Percentiles rank a stretch among this genome's conserved stretches.
Evolutionary conservation across 2,797 vertebrate genomes (phyloP).

Genomic region (Pangasius krempfi): DNA sequence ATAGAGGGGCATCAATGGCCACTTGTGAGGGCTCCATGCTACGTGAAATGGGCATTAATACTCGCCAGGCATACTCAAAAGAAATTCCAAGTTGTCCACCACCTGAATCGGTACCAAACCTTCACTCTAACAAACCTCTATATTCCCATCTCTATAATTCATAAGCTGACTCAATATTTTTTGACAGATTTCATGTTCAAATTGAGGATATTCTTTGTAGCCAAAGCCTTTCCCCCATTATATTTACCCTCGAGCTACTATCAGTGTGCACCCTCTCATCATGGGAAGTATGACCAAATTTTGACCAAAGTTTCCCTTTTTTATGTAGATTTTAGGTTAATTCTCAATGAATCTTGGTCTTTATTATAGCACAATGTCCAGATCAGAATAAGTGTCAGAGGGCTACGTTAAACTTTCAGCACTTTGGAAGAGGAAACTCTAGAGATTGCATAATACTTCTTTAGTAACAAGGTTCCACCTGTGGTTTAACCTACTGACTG

Average conservation of each 20-base stretch:
- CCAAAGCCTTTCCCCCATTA: background rate
- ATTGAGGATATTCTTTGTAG: too few species aligned
- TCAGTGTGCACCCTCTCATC: background rate
- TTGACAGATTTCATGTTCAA: background rate
- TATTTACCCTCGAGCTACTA: background rate
- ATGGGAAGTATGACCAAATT: background rate
- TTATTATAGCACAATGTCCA: background rate
- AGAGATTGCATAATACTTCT: background rate
- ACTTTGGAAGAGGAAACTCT: background rate
- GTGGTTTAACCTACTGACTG: background rate
- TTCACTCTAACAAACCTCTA: background rate
- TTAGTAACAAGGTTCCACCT: constrained; percentile 8
- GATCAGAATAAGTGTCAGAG: background rate
- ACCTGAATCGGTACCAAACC: background rate
- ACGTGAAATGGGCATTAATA: constrained; percentile 63
- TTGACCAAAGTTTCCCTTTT: background rate
- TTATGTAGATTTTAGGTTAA: background rate
- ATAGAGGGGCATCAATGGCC: constrained; percentile 51
- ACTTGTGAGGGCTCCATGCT: constrained; percentile 61
- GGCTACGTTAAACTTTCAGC: background rate
- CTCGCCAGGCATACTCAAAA: background rate
- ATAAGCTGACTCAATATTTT: background rate
- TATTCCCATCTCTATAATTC: too few species aligned
- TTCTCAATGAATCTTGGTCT: background rate
- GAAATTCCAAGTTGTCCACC: constrained; percentile 14